A percentile compares a stretch with the other conserved stretches of the same genome.
Conservation (phyloP, 2,113 vertebrate species). For the Spea bombifrons region DNA sequence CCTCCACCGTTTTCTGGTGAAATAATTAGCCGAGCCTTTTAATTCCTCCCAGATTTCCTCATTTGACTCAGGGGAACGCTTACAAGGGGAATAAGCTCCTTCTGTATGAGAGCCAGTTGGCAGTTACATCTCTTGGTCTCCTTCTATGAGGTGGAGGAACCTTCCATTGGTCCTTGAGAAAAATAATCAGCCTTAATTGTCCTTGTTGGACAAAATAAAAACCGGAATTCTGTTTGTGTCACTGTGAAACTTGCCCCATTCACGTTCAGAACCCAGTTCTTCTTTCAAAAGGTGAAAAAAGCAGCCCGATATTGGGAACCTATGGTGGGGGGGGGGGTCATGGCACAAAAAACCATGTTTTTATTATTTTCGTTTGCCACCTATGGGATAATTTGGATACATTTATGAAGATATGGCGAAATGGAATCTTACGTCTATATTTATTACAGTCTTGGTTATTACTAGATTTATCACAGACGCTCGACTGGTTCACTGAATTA, state of each 20-base stretch:
- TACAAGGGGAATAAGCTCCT: slow-evolving; percentile 52
- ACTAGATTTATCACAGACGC: too few species aligned
- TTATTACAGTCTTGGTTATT: too few species aligned
- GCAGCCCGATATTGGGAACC: slow-evolving; percentile 31
- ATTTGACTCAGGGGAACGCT: slow-evolving; percentile 55
- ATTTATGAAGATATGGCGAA: too few species aligned
- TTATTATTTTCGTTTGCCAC: background rate
- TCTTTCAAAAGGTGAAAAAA: slow-evolving; percentile 50
- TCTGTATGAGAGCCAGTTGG: slow-evolving; percentile 58
- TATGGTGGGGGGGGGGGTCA: slow-evolving; percentile 28
- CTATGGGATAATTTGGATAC: too few species aligned
- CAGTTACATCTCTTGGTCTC: background rate
- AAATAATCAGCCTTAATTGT: slow-evolving; percentile 26
- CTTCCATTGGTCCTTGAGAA: slow-evolving; percentile 32
- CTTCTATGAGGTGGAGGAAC: slow-evolving; percentile 35
- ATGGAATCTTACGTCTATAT: too few species aligned
- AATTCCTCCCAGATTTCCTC: slow-evolving; percentile 53
- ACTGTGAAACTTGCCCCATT: slow-evolving; percentile 45
- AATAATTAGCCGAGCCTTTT: slow-evolving; percentile 31
- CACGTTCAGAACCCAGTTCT: slow-evolving; percentile 41
- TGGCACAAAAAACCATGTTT: background rate
- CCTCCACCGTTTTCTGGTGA: slow-evolving; percentile 26
- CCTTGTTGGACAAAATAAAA: slow-evolving; percentile 43
- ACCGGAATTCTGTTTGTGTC: slow-evolving; percentile 45
- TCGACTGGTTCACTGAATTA: too few species aligned